These are phyloP conservation scores for Drosophila mojavensis DNA, from an alignment of 1,140 invertebrate genomes.

Conservation along the genomic window DNA sequence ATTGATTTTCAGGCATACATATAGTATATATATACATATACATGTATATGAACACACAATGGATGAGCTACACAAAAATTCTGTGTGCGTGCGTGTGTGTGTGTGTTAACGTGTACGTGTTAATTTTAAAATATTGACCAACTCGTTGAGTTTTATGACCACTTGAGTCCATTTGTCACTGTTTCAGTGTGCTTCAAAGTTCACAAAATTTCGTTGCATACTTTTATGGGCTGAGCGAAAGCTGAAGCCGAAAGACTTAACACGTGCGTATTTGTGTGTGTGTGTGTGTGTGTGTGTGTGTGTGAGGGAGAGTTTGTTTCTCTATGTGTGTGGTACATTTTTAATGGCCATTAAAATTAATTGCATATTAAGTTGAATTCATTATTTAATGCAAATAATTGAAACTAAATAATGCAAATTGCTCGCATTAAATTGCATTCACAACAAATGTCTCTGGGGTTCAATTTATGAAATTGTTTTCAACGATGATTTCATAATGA, in stretches of 20 bases:
- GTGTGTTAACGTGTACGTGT: constrained; percentile 24
- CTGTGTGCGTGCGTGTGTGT: neutral
- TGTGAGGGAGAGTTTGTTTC: too few species aligned
- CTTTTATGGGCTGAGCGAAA: constrained; percentile 18
- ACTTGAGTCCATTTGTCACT: constrained; percentile 33
- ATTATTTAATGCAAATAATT: constrained; percentile 67
- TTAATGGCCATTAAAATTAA: constrained; percentile 61
- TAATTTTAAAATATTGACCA: constrained; percentile 75
- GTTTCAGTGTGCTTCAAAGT: constrained; percentile 14
- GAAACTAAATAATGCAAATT: constrained; percentile 59
- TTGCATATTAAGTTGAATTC: constrained; percentile 47
- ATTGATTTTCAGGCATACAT: constrained; percentile 60
- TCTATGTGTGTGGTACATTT: constrained; percentile 32
- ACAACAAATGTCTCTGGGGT: neutral
- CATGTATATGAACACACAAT: too few species aligned
- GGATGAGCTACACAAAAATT: too few species aligned
- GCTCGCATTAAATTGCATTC: constrained; percentile 7
- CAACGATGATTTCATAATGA: too few species aligned
- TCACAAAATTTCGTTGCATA: constrained; percentile 28
- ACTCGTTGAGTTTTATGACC: constrained; percentile 33
- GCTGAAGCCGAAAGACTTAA: neutral
- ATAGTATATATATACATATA: too few species aligned
- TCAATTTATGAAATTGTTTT: neutral
- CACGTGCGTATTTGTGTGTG: constrained; percentile 8
- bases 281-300: constrained; percentile 8